A percentile compares a stretch with the other conserved stretches of the same genome.
These are phyloP conservation scores for Nemurella pictetii DNA, from an alignment of 2,888 invertebrate species.

Conservation along the genomic window DNA sequence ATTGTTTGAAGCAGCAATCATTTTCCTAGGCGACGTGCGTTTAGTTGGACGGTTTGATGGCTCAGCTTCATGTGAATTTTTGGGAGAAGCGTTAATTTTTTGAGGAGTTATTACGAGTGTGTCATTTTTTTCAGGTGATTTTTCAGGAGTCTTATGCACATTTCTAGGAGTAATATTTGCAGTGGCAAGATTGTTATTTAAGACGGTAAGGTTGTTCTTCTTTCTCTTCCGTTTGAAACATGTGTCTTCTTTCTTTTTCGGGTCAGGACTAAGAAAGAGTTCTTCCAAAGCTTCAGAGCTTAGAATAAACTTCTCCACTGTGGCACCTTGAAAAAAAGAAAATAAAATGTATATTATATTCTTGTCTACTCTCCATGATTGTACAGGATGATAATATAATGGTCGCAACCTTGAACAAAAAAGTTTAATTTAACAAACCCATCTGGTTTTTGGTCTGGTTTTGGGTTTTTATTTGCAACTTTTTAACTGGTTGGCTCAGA, in stretches of 20 bases:
- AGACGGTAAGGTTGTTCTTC: background rate
- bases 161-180: background rate
- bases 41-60: too few species aligned
- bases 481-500: too few species aligned
- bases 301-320: conserved; percentile 21
- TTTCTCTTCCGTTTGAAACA: background rate
- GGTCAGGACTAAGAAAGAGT: conserved; percentile 29
- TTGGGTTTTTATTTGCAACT: background rate
- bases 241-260: background rate
- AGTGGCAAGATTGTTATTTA: background rate
- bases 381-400: too few species aligned
- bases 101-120: too few species aligned
- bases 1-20: background rate
- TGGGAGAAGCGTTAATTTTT: too few species aligned
- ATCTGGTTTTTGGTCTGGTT: too few species aligned
- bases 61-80: too few species aligned
- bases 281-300: conserved; percentile 26
- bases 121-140: background rate
- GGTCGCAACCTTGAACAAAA: too few species aligned
- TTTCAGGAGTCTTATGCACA: background rate
- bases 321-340: background rate
- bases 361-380: background rate
- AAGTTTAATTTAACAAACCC: too few species aligned
- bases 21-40: background rate
- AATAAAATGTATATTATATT: background rate